phyloP scores from a whole-genome alignment of 2,888 invertebrate genomes.

The Cosmia pyralina region DNA sequence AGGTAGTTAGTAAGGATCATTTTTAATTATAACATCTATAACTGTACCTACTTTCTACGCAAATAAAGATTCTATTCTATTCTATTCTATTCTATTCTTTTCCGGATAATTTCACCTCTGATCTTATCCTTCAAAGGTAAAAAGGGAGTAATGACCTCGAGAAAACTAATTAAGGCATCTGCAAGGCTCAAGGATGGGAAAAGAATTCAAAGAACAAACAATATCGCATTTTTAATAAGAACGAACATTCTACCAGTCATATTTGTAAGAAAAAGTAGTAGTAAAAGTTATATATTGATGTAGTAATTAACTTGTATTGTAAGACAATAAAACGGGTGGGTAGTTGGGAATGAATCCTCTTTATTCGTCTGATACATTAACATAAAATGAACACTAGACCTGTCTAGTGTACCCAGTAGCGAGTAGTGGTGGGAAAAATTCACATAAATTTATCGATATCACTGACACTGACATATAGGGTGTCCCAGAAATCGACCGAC shows the following conservation, averaged over 20 bases:
- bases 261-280: slow-evolving; percentile 19
- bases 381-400: slow-evolving; percentile 57
- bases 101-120: too few relatives aligned
- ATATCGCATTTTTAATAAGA: neutral
- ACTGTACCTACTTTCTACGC: too few relatives aligned
- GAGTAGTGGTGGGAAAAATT: slow-evolving; percentile 24
- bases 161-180: neutral
- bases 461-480: neutral
- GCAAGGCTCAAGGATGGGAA: neutral
- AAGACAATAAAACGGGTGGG: slow-evolving; percentile 44
- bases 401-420: slow-evolving; percentile 25
- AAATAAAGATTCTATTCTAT: too few relatives aligned
- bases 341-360: slow-evolving; percentile 45
- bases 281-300: slow-evolving; percentile 18
- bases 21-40: too few relatives aligned
- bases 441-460: slow-evolving; percentile 44
- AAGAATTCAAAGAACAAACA: neutral
- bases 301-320: slow-evolving; percentile 41
- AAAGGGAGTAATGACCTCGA: neutral
- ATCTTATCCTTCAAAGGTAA: too few relatives aligned
- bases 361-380: slow-evolving; percentile 46
- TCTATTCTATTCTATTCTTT: too few relatives aligned
- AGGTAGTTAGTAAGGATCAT: too few relatives aligned
- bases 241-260: neutral
- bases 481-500: too few relatives aligned